Base-by-base conservation (phyloP, 2,797 vertebrate genomes). In the Notoglanidium macrostoma region DNA sequence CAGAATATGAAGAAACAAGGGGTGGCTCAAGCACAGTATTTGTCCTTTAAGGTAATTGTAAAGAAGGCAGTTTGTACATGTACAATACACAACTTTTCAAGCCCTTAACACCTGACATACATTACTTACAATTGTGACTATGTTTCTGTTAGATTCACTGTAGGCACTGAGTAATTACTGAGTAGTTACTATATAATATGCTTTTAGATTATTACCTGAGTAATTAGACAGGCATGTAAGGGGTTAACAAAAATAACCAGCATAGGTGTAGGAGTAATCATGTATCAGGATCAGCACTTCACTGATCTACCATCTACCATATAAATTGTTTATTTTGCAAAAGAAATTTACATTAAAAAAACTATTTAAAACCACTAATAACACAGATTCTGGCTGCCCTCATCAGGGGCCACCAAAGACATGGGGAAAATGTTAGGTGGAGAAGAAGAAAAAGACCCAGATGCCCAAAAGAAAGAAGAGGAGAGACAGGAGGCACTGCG, bases 351-450 rank as follows among this genome's bases (percentile, higher is more conserved):
- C 40, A 40, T 40, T 40, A 35, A 19, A 44, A 57, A 67, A 9
- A 32, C 40, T 3, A 40, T 40, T 40, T 40, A 57, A 46, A 72
- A 51, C 15, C 29, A 68, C 9, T 17, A 46, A 49, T 81, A 67
- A 68, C 15, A 67, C 44, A 32, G 35, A 89, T 35, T 49, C 0
- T 88, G 17, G 35, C 23, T 40, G 46, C 63, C 40, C 79, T 46
- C 1, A 26, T 0, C 94, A 99, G 98, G 98, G 90, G 98, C 98
- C 95, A 99, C 98, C 92, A 99, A 99, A 95, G 98, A 99, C 94
- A 99, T 99, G 98, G 98, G 98, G 44, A 99, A 99, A 95, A 99
- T 99, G 98, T 94, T 99, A 84, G 98, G 98, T 0, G 98, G 98
- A 0, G 98, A 99, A 92, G 98, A 99, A 91, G 98, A 99, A 95